Conservation (phyloP, 2,888 invertebrate genomes). For the Lumbricus terrestris region DNA sequence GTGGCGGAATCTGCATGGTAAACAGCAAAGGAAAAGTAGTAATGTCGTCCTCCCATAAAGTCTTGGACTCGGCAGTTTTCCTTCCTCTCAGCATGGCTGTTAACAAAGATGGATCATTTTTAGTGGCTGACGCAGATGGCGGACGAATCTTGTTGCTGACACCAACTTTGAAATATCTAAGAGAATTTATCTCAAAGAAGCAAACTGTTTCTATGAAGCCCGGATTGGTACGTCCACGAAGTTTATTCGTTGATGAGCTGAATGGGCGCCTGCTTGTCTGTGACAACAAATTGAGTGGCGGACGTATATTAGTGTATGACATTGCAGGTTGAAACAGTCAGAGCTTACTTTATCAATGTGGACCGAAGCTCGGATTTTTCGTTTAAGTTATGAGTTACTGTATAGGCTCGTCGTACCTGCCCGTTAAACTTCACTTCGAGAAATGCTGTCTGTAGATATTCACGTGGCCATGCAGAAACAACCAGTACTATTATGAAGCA, state of each 20-base stretch:
- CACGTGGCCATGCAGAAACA: too few relatives aligned
- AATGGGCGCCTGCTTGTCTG: neutral
- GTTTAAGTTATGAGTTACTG: too few relatives aligned
- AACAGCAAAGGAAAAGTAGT: neutral
- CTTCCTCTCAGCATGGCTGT: neutral
- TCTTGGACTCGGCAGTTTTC: fast-evolving
- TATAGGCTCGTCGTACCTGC: too few relatives aligned
- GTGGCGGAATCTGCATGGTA: neutral
- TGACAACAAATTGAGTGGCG: neutral
- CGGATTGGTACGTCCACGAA: neutral
- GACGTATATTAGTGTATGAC: neutral
- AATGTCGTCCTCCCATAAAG: neutral
- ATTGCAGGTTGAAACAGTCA: neutral
- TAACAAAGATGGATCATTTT: neutral
- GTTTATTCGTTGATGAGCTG: neutral
- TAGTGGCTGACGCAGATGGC: neutral
- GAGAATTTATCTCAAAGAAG: neutral
- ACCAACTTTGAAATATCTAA: neutral
- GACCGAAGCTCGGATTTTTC: too few relatives aligned
- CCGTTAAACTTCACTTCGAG: too few relatives aligned
- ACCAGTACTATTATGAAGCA: too few relatives aligned
- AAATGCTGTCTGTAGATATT: too few relatives aligned
- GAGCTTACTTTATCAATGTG: too few relatives aligned
- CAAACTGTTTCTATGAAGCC: too few relatives aligned
- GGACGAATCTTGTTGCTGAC: neutral